These are phyloP conservation scores for Aurelia sp. DNA, from an alignment of 30 jellyfish, hydroid and myxozoan genomes.

Conservation along the genomic window DNA sequence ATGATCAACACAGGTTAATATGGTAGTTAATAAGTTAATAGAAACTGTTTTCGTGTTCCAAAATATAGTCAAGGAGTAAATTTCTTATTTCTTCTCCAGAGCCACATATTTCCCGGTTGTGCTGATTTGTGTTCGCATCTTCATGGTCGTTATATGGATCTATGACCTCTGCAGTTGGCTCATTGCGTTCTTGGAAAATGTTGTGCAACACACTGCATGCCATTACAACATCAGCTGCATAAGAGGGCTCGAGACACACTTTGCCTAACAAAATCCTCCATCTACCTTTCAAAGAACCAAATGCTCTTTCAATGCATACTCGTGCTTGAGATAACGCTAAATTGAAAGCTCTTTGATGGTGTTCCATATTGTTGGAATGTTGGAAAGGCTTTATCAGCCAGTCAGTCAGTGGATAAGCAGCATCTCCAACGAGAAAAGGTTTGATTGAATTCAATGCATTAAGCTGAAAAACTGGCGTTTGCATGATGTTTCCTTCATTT, in stretches of 20 bases:
- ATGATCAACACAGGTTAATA: too few relatives aligned
- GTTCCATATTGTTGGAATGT: background rate
- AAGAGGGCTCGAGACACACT: conserved; percentile 6
- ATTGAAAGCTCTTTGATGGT: conserved; percentile 1
- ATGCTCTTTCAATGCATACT: conserved; percentile 30
- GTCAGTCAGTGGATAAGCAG: conserved; percentile 28
- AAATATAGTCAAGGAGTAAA: background rate
- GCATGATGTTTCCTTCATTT: background rate
- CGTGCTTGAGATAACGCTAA: conserved; percentile 34
- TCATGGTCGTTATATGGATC: conserved; percentile 3
- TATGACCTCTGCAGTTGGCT: conserved; percentile 14
- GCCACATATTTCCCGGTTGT: background rate
- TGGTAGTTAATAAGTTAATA: too few relatives aligned
- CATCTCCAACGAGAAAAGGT: conserved; percentile 28
- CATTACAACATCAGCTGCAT: conserved; percentile 20
- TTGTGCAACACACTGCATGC: conserved; percentile 29
- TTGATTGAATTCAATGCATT: background rate
- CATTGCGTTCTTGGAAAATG: conserved; percentile 16
- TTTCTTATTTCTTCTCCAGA: conserved; percentile 1
- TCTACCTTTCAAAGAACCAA: conserved; percentile 24
- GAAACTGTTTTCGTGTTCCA: background rate
- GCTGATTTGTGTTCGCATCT: background rate
- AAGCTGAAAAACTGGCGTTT: conserved; percentile 14
- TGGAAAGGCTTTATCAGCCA: conserved; percentile 43
- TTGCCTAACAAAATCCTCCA: conserved; percentile 21